A percentile compares a stretch with the other conserved stretches of the same genome.
These are phyloP conservation scores for Drosophila rellima DNA, from an alignment of 2,888 invertebrate species.

Conservation along the genomic window DNA sequence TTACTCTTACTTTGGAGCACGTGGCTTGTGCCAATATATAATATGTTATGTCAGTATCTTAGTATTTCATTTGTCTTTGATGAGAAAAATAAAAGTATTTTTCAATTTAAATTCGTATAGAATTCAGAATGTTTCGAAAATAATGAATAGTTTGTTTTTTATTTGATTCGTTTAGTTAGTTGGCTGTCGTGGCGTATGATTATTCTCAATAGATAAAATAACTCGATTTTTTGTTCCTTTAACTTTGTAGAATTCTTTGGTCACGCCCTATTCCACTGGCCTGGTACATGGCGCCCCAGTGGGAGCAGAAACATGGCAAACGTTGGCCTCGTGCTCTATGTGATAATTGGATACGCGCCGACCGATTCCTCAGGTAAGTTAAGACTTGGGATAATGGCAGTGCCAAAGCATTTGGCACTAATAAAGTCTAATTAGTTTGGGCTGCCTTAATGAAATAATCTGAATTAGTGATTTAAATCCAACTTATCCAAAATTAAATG, in stretches of 20 bases:
- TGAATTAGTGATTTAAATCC: too few relatives aligned
- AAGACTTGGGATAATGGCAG: neutral
- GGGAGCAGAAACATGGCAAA: slow-evolving; percentile 92
- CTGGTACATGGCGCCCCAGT: slow-evolving; percentile 97
- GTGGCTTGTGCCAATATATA: slow-evolving; percentile 20
- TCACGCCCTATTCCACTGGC: slow-evolving; percentile 95
- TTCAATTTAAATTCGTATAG: too few relatives aligned
- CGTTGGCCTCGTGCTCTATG: slow-evolving; percentile 95
- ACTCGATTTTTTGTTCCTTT: neutral
- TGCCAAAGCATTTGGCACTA: too few relatives aligned
- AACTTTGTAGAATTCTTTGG: slow-evolving; percentile 90
- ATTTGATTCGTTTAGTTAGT: too few relatives aligned
- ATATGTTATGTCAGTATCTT: slow-evolving; percentile 15
- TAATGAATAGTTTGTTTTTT: too few relatives aligned
- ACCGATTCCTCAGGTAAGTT: slow-evolving; percentile 88
- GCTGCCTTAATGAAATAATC: slow-evolving; percentile 14
- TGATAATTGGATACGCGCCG: slow-evolving; percentile 95
- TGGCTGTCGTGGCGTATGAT: slow-evolving; percentile 34
- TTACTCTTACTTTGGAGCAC: slow-evolving; percentile 48
- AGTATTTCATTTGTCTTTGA: slow-evolving; percentile 54
- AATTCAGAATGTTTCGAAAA: neutral
- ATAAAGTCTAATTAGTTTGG: slow-evolving; percentile 59
- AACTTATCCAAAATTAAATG: too few relatives aligned
- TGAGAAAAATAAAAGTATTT: slow-evolving; percentile 24
- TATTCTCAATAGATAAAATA: slow-evolving; percentile 21